Evolutionary conservation across 1,140 invertebrate species (phyloP).

Genomic region (Phenacoccus solenopsis): DNA sequence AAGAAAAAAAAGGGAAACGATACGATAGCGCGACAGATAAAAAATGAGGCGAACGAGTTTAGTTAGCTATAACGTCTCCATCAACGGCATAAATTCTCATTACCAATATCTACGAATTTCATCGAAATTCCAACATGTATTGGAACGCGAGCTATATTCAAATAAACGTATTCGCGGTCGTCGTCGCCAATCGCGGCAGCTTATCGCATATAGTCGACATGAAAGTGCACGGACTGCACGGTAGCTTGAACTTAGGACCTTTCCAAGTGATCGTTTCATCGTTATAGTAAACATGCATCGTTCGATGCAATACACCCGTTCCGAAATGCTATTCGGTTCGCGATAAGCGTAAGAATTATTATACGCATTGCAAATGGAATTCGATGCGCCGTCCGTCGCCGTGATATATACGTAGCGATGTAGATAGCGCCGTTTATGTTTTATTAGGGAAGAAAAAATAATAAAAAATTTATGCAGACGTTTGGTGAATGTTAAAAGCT

Average conservation of each 20-base stretch:
- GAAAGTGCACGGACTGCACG: background rate
- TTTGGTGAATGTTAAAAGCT: background rate
- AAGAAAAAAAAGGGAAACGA: too few relatives aligned
- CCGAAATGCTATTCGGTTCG: background rate
- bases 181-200: background rate
- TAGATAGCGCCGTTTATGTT: background rate
- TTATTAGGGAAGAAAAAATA: background rate
- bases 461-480: background rate
- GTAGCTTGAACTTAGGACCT: background rate
- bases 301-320: background rate
- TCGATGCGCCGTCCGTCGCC: too few relatives aligned
- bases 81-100: background rate
- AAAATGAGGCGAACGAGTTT: too few relatives aligned
- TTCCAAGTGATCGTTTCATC: too few relatives aligned
- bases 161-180: background rate
- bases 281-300: background rate
- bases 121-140: conserved; percentile 1
- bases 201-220: background rate
- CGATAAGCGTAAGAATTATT: background rate
- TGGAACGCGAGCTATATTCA: too few relatives aligned
- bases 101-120: background rate
- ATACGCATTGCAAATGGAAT: background rate
- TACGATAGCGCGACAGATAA: too few relatives aligned
- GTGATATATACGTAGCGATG: background rate
- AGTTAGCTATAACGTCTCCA: too few relatives aligned